phyloP scores from a whole-genome alignment of 1,140 invertebrate species.

The Spodoptera frugiperda region DNA sequence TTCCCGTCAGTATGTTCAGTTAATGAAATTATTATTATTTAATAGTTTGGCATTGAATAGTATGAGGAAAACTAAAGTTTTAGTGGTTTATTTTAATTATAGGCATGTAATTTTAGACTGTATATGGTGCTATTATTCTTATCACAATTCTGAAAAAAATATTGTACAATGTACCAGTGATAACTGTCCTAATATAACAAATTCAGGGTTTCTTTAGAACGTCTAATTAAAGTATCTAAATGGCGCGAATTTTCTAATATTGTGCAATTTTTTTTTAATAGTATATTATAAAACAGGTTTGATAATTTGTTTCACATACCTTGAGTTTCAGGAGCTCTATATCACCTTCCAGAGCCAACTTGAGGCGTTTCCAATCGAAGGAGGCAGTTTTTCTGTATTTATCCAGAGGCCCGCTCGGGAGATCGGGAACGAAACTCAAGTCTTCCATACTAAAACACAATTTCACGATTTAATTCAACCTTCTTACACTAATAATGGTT shows the following conservation, averaged over 20 bases:
- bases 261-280: conserved; percentile 11
- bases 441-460: conserved; percentile 75
- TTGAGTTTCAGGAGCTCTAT: conserved; percentile 90
- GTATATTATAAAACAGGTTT: conserved; percentile 25
- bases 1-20: too few relatives aligned
- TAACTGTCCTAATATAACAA: background rate
- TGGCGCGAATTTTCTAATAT: conserved; percentile 19
- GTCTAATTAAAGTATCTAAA: conserved; percentile 3
- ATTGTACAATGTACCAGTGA: background rate
- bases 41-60: too few relatives aligned
- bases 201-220: background rate
- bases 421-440: conserved; percentile 86
- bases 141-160: background rate
- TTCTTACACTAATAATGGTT: conserved; percentile 51
- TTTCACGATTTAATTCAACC: conserved; percentile 39
- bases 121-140: too few relatives aligned
- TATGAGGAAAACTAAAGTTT: too few relatives aligned
- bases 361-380: conserved; percentile 93
- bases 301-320: conserved; percentile 82
- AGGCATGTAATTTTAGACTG: too few relatives aligned
- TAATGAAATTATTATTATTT: too few relatives aligned
- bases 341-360: conserved; percentile 90
- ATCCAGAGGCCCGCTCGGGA: conserved; percentile 90
- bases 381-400: conserved; percentile 90
- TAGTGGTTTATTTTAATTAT: too few relatives aligned